Conservation (phyloP, 2,888 invertebrate genomes). For the Drosophila sordidapex region DNA sequence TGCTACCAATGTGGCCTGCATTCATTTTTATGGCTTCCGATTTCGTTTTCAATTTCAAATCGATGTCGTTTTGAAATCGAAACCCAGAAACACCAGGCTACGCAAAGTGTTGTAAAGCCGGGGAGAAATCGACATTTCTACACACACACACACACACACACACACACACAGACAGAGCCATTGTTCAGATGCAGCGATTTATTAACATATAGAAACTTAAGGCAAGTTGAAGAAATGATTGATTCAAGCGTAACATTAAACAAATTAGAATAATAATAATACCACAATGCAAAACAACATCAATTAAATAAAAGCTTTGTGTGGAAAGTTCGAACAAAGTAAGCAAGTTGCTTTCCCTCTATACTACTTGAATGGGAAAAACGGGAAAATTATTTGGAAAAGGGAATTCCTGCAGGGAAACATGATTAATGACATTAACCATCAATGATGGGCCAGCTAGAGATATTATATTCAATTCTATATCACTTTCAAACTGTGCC, state of each 20-base stretch:
- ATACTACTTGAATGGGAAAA: background rate
- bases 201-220: background rate
- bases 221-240: background rate
- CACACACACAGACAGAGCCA: background rate
- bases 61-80: constrained; percentile 9
- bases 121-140: background rate
- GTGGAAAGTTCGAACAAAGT: background rate
- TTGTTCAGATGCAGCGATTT: background rate
- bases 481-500: no score
- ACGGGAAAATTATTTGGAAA: background rate
- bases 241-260: background rate
- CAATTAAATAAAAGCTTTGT: background rate
- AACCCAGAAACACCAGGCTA: background rate
- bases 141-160: background rate
- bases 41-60: constrained; percentile 18
- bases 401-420: background rate
- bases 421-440: background rate
- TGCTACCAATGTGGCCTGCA: constrained; percentile 1
- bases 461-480: background rate
- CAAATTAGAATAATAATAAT: background rate
- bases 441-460: background rate
- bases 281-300: background rate
- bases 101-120: background rate
- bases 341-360: background rate
- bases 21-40: constrained; percentile 9